A percentile compares a stretch with the other conserved stretches of the same genome.
Evolutionary conservation across 2,113 vertebrate species (phyloP).

Genomic region (Dasyornis broadbenti): DNA sequence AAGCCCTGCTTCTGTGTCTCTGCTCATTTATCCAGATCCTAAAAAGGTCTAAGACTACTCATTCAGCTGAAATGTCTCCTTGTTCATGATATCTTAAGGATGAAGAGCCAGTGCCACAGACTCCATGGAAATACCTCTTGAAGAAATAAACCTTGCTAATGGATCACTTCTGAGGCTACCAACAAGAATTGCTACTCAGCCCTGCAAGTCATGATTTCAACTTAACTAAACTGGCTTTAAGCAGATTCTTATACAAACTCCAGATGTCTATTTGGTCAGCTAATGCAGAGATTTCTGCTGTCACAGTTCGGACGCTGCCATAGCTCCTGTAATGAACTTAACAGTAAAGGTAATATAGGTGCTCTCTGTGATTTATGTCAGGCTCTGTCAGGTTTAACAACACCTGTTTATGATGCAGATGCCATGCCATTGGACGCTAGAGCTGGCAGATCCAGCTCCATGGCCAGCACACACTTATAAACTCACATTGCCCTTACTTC

Average conservation of each 20-base stretch:
- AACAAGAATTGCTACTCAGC: neutral
- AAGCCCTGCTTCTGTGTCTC: neutral
- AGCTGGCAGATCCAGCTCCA: neutral
- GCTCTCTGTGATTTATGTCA: neutral
- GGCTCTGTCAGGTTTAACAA: neutral
- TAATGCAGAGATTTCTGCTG: neutral
- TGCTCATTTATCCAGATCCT: neutral
- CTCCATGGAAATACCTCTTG: neutral
- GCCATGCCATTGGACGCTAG: neutral
- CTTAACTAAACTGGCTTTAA: neutral
- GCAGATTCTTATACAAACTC: neutral
- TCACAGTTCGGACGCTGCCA: neutral
- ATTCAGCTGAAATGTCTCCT: neutral
- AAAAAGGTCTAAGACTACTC: neutral
- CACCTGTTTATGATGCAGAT: neutral
- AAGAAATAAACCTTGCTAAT: neutral
- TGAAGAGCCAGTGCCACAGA: neutral
- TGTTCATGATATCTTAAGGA: fast-evolving
- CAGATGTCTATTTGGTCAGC: neutral
- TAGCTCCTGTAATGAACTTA: neutral
- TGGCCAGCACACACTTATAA: neutral
- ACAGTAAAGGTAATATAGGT: neutral
- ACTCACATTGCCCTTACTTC: neutral
- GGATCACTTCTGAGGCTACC: neutral
- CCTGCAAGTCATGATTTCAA: neutral